Base-by-base conservation (phyloP, 2,113 vertebrate species). In the Orthonyx spaldingii region DNA sequence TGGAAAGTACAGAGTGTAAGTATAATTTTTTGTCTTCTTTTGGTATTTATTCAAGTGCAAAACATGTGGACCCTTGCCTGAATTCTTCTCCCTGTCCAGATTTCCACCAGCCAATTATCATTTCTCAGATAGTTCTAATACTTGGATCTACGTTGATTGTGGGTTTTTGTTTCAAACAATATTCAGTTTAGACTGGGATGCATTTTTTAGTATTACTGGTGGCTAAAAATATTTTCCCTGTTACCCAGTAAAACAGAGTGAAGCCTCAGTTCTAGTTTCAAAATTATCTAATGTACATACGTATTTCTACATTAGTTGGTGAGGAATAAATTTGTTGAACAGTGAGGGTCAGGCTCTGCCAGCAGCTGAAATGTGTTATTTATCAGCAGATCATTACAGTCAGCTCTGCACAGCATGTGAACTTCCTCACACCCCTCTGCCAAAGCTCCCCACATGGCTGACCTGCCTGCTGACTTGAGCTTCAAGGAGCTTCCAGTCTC, bases 51-150 rank as follows among this genome's bases (percentile, higher is more conserved):
- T 96, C 80, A 95, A 96, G 78, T 56, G 76, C 53, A 96, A 94
- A 91, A 85, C 81, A 90, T 87, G 91, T 81, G 85, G 70, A 76
- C 50, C 74, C 28, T 79, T 94, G 64, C 89, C 88, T 65, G 52
- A 94, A 94, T 84, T 81, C 46, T 66, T 89, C 60, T 84, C 70
- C 23, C 46, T 78, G 32, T 89, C 86, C 75, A 86, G 71, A 94
- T 91, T 95, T 94, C 84, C 95, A 95, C 59, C 61, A 57, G 46
- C 22, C 33, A 89, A 96, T 96, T 96, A 95, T 63, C 59, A 96
- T 96, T 95, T 88, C 82, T 91, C 63, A 89, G 82, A 94, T 95
- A 92, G 82, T 93, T 97, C 66, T 71, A 87, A 93, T 94, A 96
- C 44, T 78, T 93, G 92, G 46, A 74, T 71, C 65, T 84, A 50